Evolutionary conservation across 2,797 vertebrate species (phyloP).

Genomic region (Melanitta fusca): DNA sequence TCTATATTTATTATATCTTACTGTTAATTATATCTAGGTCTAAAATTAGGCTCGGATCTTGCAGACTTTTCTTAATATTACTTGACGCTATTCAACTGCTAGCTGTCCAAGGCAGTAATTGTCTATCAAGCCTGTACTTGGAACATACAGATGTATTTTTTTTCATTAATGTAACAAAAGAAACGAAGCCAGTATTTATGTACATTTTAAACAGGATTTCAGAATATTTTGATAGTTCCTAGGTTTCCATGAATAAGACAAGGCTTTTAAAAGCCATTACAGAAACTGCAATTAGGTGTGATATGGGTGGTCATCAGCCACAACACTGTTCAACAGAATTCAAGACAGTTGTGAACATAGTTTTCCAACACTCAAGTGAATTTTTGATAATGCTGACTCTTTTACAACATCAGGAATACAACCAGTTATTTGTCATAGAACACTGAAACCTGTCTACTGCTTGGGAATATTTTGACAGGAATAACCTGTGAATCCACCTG

Average conservation of each 20-base stretch:
- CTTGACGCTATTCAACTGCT: not conserved
- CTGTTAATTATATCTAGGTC: not conserved
- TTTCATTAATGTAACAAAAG: not conserved
- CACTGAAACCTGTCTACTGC: not conserved
- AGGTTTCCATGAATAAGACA: not conserved
- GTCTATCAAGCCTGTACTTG: not conserved
- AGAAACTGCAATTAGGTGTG: not conserved
- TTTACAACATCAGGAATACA: not conserved
- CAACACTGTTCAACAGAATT: not conserved
- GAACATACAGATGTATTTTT: not conserved
- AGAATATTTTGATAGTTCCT: not conserved
- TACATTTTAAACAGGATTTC: not conserved
- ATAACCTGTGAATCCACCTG: constrained; percentile 49
- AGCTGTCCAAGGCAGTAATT: not conserved
- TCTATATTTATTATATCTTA: not conserved
- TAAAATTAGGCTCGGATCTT: not conserved
- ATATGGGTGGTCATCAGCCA: not conserved
- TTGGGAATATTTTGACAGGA: constrained; percentile 4
- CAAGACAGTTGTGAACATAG: not conserved
- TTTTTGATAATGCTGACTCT: not conserved
- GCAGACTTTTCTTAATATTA: not conserved
- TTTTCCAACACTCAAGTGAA: not conserved
- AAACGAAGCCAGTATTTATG: not conserved
- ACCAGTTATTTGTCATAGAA: not conserved
- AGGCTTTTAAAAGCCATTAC: not conserved